Conservation (phyloP, 1,140 invertebrate genomes). For the Drosophila ambigua region DNA sequence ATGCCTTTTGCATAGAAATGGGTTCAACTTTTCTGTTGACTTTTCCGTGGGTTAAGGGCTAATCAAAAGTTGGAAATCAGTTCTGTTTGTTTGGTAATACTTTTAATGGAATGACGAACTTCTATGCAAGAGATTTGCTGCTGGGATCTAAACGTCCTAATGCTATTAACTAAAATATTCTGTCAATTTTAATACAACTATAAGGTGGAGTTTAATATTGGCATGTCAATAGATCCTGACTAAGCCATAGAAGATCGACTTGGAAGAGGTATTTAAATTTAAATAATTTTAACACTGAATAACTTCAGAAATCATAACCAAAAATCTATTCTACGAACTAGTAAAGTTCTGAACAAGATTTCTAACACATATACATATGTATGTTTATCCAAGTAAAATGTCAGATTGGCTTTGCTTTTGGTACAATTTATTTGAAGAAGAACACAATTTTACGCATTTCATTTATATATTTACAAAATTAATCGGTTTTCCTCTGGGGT, state of each 20-base stretch:
- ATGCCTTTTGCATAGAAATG: constrained; percentile 19
- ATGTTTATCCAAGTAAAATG: background rate
- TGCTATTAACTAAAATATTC: background rate
- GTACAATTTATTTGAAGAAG: constrained; percentile 49
- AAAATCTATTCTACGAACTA: too few species aligned
- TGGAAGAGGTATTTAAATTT: too few species aligned
- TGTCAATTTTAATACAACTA: background rate
- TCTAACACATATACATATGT: too few species aligned
- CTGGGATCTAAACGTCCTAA: background rate
- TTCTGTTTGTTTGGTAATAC: constrained; percentile 23
- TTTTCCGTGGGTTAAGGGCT: constrained; percentile 33
- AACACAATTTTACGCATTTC: constrained; percentile 37
- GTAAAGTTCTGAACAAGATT: too few species aligned
- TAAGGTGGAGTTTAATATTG: too few species aligned
- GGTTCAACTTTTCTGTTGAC: constrained; percentile 49
- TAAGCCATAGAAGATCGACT: too few species aligned
- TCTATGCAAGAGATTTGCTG: too few species aligned
- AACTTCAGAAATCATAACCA: too few species aligned
- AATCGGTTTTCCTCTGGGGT: constrained; percentile 18
- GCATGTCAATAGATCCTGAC: too few species aligned
- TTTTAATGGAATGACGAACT: constrained; percentile 30
- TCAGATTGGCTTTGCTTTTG: constrained; percentile 8
- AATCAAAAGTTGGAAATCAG: constrained; percentile 46
- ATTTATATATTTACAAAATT: constrained; percentile 66
- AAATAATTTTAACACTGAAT: too few species aligned